phyloP scores from a whole-genome alignment of 2,888 invertebrate genomes.

The Xestoiulus laeticollis region DNA sequence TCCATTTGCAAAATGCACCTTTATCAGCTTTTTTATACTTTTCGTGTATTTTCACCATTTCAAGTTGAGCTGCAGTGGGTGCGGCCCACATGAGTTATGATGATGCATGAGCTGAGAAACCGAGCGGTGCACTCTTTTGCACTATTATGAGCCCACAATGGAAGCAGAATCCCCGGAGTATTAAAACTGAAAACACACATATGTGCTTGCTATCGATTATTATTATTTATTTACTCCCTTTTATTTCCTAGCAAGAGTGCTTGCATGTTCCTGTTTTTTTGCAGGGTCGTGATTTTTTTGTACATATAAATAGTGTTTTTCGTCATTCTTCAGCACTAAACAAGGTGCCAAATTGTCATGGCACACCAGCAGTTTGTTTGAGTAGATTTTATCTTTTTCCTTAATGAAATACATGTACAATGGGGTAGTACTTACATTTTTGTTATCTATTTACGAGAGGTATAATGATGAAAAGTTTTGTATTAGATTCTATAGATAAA shows the following conservation, averaged over 20 bases:
- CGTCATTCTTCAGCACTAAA: too few relatives aligned
- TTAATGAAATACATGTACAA: too few relatives aligned
- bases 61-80: background rate
- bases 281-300: background rate
- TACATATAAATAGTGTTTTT: background rate
- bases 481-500: too few relatives aligned
- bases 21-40: constrained; percentile 8
- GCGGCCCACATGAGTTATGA: constrained; percentile 31
- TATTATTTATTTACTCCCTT: background rate
- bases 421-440: too few relatives aligned
- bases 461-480: too few relatives aligned
- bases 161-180: constrained; percentile 12
- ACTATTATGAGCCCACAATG: background rate
- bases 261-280: background rate
- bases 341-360: too few relatives aligned
- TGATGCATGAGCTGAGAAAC: constrained; percentile 10
- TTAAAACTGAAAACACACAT: constrained; percentile 24
- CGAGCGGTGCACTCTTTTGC: constrained; percentile 11
- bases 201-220: background rate
- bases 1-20: constrained; percentile 27
- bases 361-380: too few relatives aligned
- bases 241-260: background rate
- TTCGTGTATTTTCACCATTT: background rate
- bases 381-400: too few relatives aligned
- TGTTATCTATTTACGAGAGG: too few relatives aligned